Conservation (phyloP, 2,797 vertebrate genomes). For the Myoxocephalus aenaeus region DNA sequence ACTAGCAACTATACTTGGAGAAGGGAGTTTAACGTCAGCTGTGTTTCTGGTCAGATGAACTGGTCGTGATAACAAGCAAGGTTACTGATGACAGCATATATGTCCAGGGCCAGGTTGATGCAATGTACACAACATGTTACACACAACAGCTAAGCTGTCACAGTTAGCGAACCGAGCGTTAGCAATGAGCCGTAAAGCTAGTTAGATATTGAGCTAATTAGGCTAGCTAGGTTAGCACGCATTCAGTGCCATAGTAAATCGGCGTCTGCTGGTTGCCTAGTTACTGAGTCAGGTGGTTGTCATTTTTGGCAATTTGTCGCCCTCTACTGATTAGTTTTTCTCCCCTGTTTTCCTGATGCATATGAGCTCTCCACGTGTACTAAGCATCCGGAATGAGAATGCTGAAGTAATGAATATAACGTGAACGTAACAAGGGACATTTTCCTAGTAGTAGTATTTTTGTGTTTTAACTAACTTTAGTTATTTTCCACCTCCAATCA, state of each 20-base stretch:
- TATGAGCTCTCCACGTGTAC: not conserved
- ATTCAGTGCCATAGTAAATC: not conserved
- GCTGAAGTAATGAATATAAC: not conserved
- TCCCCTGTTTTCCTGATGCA: too few relatives aligned
- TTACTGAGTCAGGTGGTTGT: slow-evolving; percentile 29
- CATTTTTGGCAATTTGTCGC: slow-evolving; percentile 46
- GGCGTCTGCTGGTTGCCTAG: slow-evolving; percentile 70
- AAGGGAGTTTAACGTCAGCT: not conserved
- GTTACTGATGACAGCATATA: not conserved
- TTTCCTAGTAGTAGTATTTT: too few relatives aligned
- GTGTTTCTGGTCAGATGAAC: not conserved
- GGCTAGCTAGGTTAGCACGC: not conserved
- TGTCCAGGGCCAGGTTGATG: not conserved
- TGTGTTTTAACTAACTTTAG: too few relatives aligned
- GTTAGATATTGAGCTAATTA: slow-evolving; percentile 16
- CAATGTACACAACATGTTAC: not conserved
- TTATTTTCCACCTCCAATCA: not conserved
- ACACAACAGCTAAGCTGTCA: not conserved
- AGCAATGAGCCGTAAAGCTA: not conserved
- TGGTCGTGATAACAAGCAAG: not conserved
- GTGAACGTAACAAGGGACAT: not conserved
- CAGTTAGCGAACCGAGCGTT: not conserved
- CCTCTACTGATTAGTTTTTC: slow-evolving; percentile 52
- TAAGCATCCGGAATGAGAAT: not conserved
- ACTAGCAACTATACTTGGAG: not conserved